Base-by-base conservation (phyloP, 2,888 invertebrate genomes). In the Drosophila subquinaria region DNA sequence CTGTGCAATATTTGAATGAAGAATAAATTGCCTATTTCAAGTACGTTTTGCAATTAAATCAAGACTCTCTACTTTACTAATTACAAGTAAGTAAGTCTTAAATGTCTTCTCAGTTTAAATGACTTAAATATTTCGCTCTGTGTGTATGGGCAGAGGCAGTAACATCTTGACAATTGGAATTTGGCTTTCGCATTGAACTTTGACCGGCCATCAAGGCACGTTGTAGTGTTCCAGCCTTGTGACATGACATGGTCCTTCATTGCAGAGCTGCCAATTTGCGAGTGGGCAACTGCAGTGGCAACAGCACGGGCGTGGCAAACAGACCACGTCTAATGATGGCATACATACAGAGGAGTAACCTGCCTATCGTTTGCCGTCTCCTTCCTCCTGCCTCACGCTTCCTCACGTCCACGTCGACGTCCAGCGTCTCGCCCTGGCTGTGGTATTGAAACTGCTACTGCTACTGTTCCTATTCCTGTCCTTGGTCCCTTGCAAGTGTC, bases 251-350 rank as follows among this genome's bases (percentile, higher is more conserved):
- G 81, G 59, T 59, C 70, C 77, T 75, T 75, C 82, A 73, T 67
- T 79, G 86, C 76, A 71, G 62, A 70, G 79, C 84, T 85, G 84
- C 89, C 89, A 89, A 89, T 89, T 89, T 87, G 87, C 79, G 38
- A 68, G 62, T 62, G 65, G 65, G 66, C 79, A 76, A 43, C 33
- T 43, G 17, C 55, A 43, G 10, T 10, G 23, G n/a, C 57, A 57
- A 83, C 76, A 73, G 78, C 63, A 79, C 69, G 89, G 84, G 84
- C 81, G 84, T 89, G 89, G 84, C 89, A 79, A 81, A 80, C 79
- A 84, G 82, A 89, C 79, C 89, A 83, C 81, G 79, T 89, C 84
- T 85, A 85, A 85, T 85, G 84, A 85, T 84, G 85, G 87, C 85
- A 89, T 87, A 87, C 79, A 89, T 81, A 2, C 30, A 30, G 5